phyloP scores from a whole-genome alignment of 2,113 vertebrate species.

The Pseudorectes ferrugineus region DNA sequence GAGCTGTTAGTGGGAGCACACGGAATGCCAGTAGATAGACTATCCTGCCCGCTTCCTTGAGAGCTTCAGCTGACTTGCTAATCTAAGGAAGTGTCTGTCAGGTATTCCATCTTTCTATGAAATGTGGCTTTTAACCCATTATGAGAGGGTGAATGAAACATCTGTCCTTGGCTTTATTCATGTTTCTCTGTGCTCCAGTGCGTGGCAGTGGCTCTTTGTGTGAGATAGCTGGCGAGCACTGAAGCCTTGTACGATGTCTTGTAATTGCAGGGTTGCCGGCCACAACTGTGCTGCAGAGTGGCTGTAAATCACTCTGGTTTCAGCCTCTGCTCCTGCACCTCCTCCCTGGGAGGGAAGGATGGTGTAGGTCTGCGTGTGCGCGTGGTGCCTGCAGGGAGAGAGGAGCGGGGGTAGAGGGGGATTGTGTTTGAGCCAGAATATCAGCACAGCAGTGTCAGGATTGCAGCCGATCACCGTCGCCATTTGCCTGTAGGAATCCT shows the following conservation, averaged over 20 bases:
- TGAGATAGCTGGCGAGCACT: not conserved
- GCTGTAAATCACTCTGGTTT: conserved; percentile 42
- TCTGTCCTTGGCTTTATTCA: not conserved
- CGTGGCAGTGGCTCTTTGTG: not conserved
- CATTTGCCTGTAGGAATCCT: not conserved
- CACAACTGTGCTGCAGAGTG: not conserved
- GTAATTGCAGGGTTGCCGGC: not conserved
- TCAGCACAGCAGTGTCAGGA: not conserved
- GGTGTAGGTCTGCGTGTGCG: conserved; percentile 26
- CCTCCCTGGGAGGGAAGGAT: conserved; percentile 5
- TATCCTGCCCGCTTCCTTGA: not conserved
- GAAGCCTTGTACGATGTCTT: not conserved
- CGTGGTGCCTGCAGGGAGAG: conserved; percentile 26
- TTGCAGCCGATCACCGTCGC: not conserved
- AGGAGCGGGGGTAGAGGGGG: conserved; percentile 8
- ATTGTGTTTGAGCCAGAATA: not conserved
- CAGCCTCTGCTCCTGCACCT: not conserved
- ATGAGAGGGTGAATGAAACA: not conserved
- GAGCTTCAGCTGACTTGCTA: not conserved
- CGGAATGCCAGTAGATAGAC: not conserved
- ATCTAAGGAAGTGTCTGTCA: not conserved
- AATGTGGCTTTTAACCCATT: not conserved
- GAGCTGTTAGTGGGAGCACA: not conserved
- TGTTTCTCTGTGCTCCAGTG: not conserved
- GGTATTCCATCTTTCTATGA: not conserved